Evolutionary conservation across 92 coral and sea anemone species (phyloP), one percentile per base, ranked within the genome.

Genomic region (Micromussa lordhowensis): DNA sequence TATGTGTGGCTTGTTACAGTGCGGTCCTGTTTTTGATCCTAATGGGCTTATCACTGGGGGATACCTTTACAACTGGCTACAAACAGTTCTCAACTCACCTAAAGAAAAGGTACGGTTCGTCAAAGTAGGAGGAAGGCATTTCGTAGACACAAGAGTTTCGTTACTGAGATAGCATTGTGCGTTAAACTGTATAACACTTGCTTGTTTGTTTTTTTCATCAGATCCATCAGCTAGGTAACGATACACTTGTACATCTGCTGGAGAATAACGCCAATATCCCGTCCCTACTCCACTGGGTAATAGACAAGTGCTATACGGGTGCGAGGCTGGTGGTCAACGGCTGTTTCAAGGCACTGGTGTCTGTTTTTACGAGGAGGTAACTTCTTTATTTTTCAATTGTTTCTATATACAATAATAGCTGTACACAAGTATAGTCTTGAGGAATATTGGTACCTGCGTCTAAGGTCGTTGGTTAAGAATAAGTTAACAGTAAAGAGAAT

Each of bases 231-330:
- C 88, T 97, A 72, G 99, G 99, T 21, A 95, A 93, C 35, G 92
- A 90, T 44, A 97, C 99, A 5, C 90, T 96, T 48, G 98, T 93
- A 13, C 98, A 93, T 61, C 84, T 97, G 29, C 88, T 97, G 22
- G 98, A 96, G 80, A 93, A 96, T 88, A 97, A 97, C 81, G 94
- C 87, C 82, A 95, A 87, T 81, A 93, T 93, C 28, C 97, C 99
- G 32, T 82, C 98, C 30, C 85, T 97, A 89, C 88, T 97, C 87
- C 92, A 93, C 84, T 97, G 99, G 99, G 99, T 97, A 21, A 94
- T 97, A 36, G 98, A 97, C 93, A 97, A 91, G 90, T 97, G 99
- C 77, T 95, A 97, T 91, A 97, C 98, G 59, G 97, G 98, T 44
- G 87, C 95, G 64, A 94, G 95, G 81, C 89, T 94, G 76, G 94